Percentiles rank a stretch among this genome's conserved stretches.
phyloP scores from a whole-genome alignment of 2,797 vertebrate genomes.

The Sandelia bainsii region DNA sequence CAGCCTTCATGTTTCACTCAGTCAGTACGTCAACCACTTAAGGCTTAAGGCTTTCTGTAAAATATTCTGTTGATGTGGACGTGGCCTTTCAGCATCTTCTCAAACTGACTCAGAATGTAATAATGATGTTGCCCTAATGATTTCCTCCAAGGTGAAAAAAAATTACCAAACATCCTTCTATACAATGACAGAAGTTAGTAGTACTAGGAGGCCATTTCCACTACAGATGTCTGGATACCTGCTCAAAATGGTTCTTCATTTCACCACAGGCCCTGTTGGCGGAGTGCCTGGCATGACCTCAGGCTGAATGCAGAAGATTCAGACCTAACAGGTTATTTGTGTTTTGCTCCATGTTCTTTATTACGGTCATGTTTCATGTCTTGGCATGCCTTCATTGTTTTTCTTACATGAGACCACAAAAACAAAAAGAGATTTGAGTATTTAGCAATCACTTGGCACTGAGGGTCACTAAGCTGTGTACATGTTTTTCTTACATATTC shows the following conservation, averaged over 20 bases:
- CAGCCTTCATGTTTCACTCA: conserved; percentile 55
- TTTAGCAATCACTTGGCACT: conserved; percentile 61
- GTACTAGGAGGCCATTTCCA: conserved; percentile 33
- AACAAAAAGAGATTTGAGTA: conserved; percentile 39
- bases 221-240: conserved; percentile 26
- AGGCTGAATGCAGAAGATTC: conserved; percentile 38
- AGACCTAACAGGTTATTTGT: conserved; percentile 79
- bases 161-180: neutral
- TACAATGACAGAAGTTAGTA: neutral
- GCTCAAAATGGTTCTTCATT: conserved; percentile 46
- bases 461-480: conserved; percentile 20
- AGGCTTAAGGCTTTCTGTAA: conserved; percentile 28
- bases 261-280: conserved; percentile 47
- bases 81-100: conserved; percentile 21
- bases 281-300: conserved; percentile 32
- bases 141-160: conserved; percentile 7
- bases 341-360: conserved; percentile 28
- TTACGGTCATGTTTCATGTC: conserved; percentile 41
- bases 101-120: conserved; percentile 4
- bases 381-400: conserved; percentile 69
- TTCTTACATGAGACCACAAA: conserved; percentile 37
- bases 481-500: conserved; percentile 18
- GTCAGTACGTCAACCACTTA: conserved; percentile 63
- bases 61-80: conserved; percentile 25
- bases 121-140: conserved; percentile 3